These are phyloP conservation scores for Indri indri DNA, from an alignment of 2,113 vertebrate genomes.

Conservation along the genomic window DNA sequence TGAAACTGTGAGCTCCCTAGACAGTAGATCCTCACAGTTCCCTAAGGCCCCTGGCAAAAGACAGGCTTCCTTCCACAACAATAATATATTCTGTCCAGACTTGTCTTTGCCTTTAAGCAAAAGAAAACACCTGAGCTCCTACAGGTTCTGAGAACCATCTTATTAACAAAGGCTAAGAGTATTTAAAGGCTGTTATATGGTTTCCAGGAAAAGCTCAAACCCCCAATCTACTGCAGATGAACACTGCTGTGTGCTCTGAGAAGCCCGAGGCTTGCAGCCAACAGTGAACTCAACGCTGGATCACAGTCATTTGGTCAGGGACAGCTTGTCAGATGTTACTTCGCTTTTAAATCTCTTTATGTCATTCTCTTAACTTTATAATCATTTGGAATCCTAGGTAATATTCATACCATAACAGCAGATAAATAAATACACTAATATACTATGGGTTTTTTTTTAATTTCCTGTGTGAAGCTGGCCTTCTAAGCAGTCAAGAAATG, in stretches of 20 bases:
- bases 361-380: not conserved
- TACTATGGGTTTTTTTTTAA: not conserved
- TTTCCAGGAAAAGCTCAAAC: not conserved
- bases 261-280: not conserved
- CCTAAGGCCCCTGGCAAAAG: not conserved
- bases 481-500: not conserved
- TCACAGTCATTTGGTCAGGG: not conserved
- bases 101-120: slow-evolving; percentile 68
- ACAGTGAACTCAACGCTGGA: rapidly evolving
- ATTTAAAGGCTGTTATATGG: not conserved
- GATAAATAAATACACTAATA: not conserved
- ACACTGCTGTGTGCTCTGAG: not conserved
- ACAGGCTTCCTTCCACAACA: not conserved
- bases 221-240: not conserved
- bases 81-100: slow-evolving; percentile 48
- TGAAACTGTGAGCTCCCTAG: not conserved
- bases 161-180: slow-evolving; percentile 37
- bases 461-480: not conserved
- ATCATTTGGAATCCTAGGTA: not conserved
- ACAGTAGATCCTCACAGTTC: not conserved
- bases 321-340: not conserved
- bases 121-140: slow-evolving; percentile 66
- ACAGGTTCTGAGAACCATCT: slow-evolving; percentile 28
- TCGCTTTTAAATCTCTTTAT: not conserved
- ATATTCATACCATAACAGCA: not conserved